Evolutionary conservation across 2,888 invertebrate genomes (phyloP).

Genomic region (Aspidiotus rigidus): DNA sequence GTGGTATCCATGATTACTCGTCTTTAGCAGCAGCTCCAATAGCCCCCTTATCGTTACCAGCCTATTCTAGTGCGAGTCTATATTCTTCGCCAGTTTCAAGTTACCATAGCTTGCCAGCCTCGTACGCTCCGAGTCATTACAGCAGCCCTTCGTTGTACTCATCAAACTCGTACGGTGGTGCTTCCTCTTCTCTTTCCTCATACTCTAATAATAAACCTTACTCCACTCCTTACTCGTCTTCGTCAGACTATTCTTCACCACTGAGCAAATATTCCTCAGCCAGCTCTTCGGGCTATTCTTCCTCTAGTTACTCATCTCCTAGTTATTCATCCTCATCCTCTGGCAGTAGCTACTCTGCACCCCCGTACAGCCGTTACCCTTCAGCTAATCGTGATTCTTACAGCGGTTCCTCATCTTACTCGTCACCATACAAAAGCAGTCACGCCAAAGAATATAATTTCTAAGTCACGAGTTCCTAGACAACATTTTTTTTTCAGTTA

Average conservation of each 20-base stretch:
- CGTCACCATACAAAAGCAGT: conserved; percentile 12
- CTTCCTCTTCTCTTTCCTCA: conserved; percentile 10
- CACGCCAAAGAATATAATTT: background rate
- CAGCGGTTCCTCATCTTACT: conserved; percentile 16
- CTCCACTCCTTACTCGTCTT: conserved; percentile 6
- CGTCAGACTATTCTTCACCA: conserved; percentile 8
- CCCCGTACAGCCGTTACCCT: too few relatives aligned
- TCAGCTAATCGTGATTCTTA: background rate
- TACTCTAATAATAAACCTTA: conserved; percentile 8
- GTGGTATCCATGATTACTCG: too few relatives aligned
- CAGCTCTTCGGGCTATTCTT: background rate
- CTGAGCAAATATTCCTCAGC: conserved; percentile 13
- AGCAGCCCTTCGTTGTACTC: conserved; percentile 17
- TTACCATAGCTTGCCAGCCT: background rate
- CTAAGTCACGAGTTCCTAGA: background rate
- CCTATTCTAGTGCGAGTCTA: conserved; percentile 13
- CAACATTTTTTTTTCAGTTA: background rate
- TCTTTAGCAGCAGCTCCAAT: background rate
- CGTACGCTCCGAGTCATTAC: background rate
- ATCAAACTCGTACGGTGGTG: background rate
- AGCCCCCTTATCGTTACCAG: conserved; percentile 4
- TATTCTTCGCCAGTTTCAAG: background rate
- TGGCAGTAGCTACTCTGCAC: too few relatives aligned
- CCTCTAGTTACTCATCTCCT: background rate
- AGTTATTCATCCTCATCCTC: too few relatives aligned